Percentiles rank a stretch among this genome's conserved stretches.
Conservation (phyloP, 2,888 invertebrate genomes). For the Leptinotarsa tumamoca region DNA sequence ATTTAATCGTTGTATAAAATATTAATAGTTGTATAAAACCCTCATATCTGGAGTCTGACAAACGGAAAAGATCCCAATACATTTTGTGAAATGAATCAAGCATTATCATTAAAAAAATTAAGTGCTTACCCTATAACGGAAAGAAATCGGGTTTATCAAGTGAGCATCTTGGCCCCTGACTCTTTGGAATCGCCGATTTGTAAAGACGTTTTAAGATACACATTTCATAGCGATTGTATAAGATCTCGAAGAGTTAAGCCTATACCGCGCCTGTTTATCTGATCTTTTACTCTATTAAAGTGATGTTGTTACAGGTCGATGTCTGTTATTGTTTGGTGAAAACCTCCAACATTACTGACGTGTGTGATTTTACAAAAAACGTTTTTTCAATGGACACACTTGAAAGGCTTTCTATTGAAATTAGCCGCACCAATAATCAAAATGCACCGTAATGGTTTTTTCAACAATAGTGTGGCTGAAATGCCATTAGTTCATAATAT, state of each 20-base stretch:
- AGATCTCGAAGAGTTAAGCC: conserved; percentile 52
- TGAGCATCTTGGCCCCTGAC: conserved; percentile 47
- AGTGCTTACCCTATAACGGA: background rate
- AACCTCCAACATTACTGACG: conserved; percentile 44
- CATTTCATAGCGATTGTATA: conserved; percentile 51
- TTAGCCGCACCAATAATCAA: conserved; percentile 53
- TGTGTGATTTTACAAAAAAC: conserved; percentile 46
- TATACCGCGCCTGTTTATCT: conserved; percentile 53
- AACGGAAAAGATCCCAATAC: background rate
- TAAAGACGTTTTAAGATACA: conserved; percentile 63
- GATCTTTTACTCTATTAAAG: conserved; percentile 56
- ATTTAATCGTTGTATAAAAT: no score
- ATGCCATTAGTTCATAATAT: conserved; percentile 38
- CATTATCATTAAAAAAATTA: background rate
- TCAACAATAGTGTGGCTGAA: conserved; percentile 39
- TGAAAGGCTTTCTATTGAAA: conserved; percentile 54
- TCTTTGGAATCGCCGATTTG: conserved; percentile 62
- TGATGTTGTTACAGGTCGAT: conserved; percentile 55
- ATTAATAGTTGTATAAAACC: no score
- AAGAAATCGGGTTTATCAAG: conserved; percentile 45
- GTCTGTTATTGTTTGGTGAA: conserved; percentile 53
- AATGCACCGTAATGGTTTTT: conserved; percentile 50
- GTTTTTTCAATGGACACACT: conserved; percentile 48
- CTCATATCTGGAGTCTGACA: background rate
- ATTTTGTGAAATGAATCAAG: background rate